Base-by-base conservation (phyloP, 2,113 vertebrate genomes). In the Caretta caretta region DNA sequence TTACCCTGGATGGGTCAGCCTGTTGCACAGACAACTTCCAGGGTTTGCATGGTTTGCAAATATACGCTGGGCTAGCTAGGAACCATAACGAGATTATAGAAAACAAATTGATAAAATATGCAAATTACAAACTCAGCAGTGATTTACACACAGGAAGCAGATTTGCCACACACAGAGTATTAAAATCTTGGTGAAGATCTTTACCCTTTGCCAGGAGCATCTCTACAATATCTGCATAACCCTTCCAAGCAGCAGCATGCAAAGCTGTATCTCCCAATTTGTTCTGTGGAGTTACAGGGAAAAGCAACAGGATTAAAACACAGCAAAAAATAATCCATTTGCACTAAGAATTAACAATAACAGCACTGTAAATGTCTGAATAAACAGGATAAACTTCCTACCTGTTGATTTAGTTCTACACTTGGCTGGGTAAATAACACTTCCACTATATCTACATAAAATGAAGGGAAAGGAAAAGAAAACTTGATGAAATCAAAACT, bases 161-260 rank as follows among this genome's bases (percentile, higher is more conserved):
- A 50, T 76, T 59, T 94, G 88, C 57, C 53, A 84, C 42, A 91
- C 1, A 92, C 1, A 86, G 59, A 94, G 86, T 87, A 59, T 91
- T 84, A 50, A 93, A 96, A 97, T 46, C 62, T 94, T 91, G 46
- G 89, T 94, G 42, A 96, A 96, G 76, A 88, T 91, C 42, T 97
- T 98, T 97, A 99, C 99, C 98, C 98, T 99, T 99, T 91, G 95
- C 98, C 93, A 99, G 98, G 94, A 99, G 98, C 98, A 99, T 98
- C 98, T 99, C 99, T 97, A 99, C 99, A 91, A 99, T 99, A 97
- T 99, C 99, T 92, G 99, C 99, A 94, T 99, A 99, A 91, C 99
- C 99, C 88, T 99, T 99, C 99, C 99, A 99, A 86, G 99, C 98
- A 90, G 99, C 99, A 94, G 99, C 99, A 48, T 99, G 99, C 96